A percentile compares a stretch with the other conserved stretches of the same genome.
Evolutionary conservation across 2,797 vertebrate genomes (phyloP).

Genomic region (Melanotaenia boesemani): DNA sequence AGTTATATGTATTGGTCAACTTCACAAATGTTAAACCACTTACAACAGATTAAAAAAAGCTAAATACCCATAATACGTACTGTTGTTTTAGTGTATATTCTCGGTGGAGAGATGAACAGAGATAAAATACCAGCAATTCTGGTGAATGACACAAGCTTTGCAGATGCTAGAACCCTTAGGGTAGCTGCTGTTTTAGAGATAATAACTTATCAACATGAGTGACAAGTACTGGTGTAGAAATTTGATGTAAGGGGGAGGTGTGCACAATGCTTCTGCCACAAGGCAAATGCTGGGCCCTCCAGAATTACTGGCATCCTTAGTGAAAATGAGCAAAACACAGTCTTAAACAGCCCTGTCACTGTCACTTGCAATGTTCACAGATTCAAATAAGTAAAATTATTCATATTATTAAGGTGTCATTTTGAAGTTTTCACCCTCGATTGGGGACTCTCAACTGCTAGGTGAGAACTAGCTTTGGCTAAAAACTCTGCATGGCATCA

Average conservation of each 20-base stretch:
- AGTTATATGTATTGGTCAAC: too few species aligned
- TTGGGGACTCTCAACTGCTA: not conserved
- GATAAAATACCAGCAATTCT: constrained; percentile 23
- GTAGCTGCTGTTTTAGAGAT: constrained; percentile 34
- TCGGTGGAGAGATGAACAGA: constrained; percentile 13
- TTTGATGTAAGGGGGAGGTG: constrained; percentile 20
- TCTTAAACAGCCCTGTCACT: not conserved
- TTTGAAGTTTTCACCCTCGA: not conserved
- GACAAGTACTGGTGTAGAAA: constrained; percentile 46
- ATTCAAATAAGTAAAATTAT: not conserved
- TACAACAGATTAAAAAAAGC: constrained; percentile 16
- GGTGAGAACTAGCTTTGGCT: too few species aligned
- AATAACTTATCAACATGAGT: constrained; percentile 61
- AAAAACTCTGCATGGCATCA: too few species aligned
- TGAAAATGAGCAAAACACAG: not conserved
- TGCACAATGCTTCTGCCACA: constrained; percentile 13
- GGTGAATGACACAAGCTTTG: constrained; percentile 23
- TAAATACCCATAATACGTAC: constrained; percentile 15
- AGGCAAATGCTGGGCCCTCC: constrained; percentile 16
- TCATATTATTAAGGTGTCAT: not conserved
- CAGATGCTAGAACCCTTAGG: constrained; percentile 34
- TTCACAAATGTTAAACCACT: constrained; percentile 18
- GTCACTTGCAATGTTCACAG: not conserved
- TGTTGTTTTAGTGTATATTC: constrained; percentile 13
- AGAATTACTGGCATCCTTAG: constrained; percentile 1